Evolutionary conservation across 2,113 vertebrate genomes (phyloP).

Genomic region (Dasyprocta punctata): DNA sequence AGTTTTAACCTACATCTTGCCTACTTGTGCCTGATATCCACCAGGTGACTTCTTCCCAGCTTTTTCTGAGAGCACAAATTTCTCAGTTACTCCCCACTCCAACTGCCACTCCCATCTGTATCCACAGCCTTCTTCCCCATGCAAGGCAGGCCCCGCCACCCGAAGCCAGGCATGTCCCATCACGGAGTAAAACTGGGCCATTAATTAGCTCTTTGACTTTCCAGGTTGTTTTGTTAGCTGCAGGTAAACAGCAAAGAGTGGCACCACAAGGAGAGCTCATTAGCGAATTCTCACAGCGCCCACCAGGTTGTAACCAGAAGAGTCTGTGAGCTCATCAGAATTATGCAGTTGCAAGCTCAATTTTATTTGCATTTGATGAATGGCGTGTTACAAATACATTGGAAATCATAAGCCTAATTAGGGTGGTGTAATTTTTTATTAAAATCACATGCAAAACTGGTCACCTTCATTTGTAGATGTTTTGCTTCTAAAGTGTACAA

Average conservation of each 20-base stretch:
- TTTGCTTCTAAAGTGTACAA: constrained; percentile 29
- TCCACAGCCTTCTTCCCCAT: background rate
- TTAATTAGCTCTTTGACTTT: constrained; percentile 2
- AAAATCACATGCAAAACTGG: background rate
- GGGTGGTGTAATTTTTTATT: background rate
- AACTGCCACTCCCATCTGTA: background rate
- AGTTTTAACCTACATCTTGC: background rate
- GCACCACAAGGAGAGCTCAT: too few relatives aligned
- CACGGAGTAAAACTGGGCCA: background rate
- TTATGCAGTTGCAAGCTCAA: background rate
- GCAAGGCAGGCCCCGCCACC: background rate
- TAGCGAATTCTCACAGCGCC: background rate
- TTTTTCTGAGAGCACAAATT: background rate
- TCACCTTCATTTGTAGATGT: background rate
- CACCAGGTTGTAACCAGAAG: background rate
- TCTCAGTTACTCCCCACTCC: background rate
- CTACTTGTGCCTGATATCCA: background rate
- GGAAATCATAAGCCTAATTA: background rate
- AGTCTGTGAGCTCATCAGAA: constrained; percentile 5
- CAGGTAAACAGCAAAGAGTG: background rate
- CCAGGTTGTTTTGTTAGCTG: background rate
- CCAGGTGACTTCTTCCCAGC: background rate
- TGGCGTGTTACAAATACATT: background rate
- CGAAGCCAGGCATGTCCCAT: background rate
- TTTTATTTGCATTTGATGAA: constrained; percentile 35